Evolutionary conservation across 2,797 vertebrate genomes (phyloP).

Genomic region (Paratrypauchen microcephalus): DNA sequence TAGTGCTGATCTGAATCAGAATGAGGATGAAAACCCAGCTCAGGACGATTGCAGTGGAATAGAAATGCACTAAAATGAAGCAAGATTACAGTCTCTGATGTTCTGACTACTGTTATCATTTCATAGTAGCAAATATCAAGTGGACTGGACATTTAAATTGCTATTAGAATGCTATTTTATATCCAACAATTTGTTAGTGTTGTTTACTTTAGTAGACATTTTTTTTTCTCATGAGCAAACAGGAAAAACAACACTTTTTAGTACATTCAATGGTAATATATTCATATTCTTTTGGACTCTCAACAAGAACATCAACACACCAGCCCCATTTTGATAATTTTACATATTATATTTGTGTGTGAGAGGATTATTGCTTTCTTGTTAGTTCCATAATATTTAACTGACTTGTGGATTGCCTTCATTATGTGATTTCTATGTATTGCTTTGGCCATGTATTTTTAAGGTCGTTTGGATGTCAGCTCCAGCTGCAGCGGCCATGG

Average conservation of each 20-base stretch:
- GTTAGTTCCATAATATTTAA: not conserved
- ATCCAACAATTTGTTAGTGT: not conserved
- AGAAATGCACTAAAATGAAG: constrained; percentile 26
- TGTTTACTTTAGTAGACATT: not conserved
- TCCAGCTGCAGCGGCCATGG: constrained; percentile 93
- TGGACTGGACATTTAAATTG: constrained; percentile 1
- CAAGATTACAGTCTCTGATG: constrained; percentile 14
- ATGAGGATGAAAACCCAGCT: constrained; percentile 39
- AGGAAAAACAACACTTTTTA: not conserved
- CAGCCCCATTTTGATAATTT: not conserved
- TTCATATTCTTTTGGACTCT: not conserved
- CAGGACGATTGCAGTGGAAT: constrained; percentile 3
- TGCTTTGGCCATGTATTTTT: not conserved
- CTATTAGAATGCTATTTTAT: constrained; percentile 1
- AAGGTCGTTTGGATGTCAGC: constrained; percentile 89
- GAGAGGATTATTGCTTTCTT: not conserved
- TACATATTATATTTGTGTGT: not conserved
- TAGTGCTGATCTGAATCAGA: constrained; percentile 50
- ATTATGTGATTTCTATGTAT: not conserved
- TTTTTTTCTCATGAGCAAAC: not conserved
- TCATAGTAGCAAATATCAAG: constrained; percentile 3
- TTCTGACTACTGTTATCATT: constrained; percentile 19
- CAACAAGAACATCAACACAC: not conserved
- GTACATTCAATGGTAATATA: not conserved
- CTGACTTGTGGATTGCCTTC: not conserved